Evolutionary conservation across 2,797 vertebrate species (phyloP).

Genomic region (Garrulus glandarius): DNA sequence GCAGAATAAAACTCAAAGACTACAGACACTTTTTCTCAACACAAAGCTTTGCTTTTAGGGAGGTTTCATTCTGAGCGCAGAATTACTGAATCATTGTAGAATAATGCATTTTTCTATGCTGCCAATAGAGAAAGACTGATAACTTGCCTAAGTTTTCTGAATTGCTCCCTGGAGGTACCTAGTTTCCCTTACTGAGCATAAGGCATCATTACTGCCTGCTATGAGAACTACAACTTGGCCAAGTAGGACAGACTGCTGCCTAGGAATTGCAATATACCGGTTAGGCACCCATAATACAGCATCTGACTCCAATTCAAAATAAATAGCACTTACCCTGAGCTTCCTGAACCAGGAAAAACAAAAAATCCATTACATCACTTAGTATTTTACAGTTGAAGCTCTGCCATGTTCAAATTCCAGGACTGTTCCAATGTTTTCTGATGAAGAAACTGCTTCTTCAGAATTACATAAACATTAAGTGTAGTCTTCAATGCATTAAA

Average conservation of each 20-base stretch:
- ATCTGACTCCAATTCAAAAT: background rate
- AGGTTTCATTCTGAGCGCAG: background rate
- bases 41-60: background rate
- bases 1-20: background rate
- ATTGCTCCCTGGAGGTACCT: background rate
- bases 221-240: background rate
- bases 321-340: background rate
- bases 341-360: background rate
- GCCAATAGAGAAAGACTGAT: background rate
- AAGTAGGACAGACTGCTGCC: background rate
- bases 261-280: background rate
- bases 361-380: background rate
- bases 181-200: background rate
- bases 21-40: background rate
- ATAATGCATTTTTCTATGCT: background rate
- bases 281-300: background rate
- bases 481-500: background rate
- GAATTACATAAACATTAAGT: background rate
- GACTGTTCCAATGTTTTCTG: background rate
- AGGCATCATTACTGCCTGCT: background rate
- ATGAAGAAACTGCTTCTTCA: background rate
- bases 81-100: background rate
- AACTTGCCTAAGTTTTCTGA: background rate
- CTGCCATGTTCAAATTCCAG: background rate
- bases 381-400: background rate